A percentile compares a stretch with the other conserved stretches of the same genome.
Evolutionary conservation across 2,888 invertebrate genomes (phyloP).

Genomic region (Erynnis tages): DNA sequence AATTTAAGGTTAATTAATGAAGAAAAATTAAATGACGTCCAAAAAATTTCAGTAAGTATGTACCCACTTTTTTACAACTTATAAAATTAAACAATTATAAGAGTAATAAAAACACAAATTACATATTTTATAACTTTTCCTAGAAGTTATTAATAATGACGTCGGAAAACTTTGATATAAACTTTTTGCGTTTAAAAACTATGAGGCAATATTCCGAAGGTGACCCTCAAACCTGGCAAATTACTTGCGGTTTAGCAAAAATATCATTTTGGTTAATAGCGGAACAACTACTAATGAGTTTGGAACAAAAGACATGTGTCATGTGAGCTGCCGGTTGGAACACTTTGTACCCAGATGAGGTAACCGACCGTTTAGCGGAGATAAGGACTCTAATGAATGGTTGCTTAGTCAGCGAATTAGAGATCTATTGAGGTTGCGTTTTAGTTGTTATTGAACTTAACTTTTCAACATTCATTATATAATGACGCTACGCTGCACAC

Average conservation of each 20-base stretch:
- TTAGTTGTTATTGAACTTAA: too few relatives aligned
- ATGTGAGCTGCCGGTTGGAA: slow-evolving; percentile 1
- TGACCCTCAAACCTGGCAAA: slow-evolving; percentile 8
- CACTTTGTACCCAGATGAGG: not conserved
- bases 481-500: too few relatives aligned
- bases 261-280: slow-evolving; percentile 34
- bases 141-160: too few relatives aligned
- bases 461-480: too few relatives aligned
- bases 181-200: slow-evolving; percentile 7
- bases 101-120: not conserved
- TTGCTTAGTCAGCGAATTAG: slow-evolving; percentile 6
- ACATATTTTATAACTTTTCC: too few relatives aligned
- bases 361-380: not conserved
- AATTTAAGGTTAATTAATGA: not conserved
- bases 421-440: too few relatives aligned
- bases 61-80: too few relatives aligned
- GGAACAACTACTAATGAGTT: slow-evolving; percentile 27
- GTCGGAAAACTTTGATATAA: not conserved
- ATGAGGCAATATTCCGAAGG: not conserved
- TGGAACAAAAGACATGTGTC: slow-evolving; percentile 19
- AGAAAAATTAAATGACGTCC: too few relatives aligned
- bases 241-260: slow-evolving; percentile 34
- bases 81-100: too few relatives aligned
- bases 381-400: slow-evolving; percentile 3
- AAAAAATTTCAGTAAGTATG: too few relatives aligned